These are phyloP conservation scores for Sphenopsis melanotis DNA, from an alignment of 2,797 vertebrate species.

Conservation along the genomic window DNA sequence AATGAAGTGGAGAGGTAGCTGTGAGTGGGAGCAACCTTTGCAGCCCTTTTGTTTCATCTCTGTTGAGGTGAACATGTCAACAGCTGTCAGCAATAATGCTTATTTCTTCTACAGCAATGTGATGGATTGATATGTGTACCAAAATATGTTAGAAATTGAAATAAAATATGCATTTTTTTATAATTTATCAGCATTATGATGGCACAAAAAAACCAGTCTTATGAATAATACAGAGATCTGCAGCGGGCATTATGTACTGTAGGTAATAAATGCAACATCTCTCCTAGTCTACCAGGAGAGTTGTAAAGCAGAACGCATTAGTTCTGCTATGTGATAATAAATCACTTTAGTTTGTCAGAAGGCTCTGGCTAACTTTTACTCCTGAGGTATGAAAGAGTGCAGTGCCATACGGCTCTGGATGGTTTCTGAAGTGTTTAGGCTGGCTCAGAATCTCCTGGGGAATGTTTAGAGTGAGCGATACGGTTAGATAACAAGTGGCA, in stretches of 20 bases:
- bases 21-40: slow-evolving; percentile 11
- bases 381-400: slow-evolving; percentile 77
- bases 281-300: slow-evolving; percentile 81
- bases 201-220: slow-evolving; percentile 84
- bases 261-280: slow-evolving; percentile 86
- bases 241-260: slow-evolving; percentile 79
- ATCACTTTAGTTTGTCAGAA: slow-evolving; percentile 86
- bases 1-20: slow-evolving; percentile 36
- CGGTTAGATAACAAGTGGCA: slow-evolving; percentile 83
- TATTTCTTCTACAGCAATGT: slow-evolving; percentile 56
- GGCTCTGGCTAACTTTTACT: slow-evolving; percentile 79
- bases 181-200: slow-evolving; percentile 87
- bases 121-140: slow-evolving; percentile 80
- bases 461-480: slow-evolving; percentile 81
- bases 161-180: slow-evolving; percentile 87
- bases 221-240: slow-evolving; percentile 92
- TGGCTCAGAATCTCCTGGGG: slow-evolving; percentile 77
- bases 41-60: slow-evolving; percentile 62
- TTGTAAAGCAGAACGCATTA: slow-evolving; percentile 87
- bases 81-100: slow-evolving; percentile 60
- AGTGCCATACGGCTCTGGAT: slow-evolving; percentile 79
- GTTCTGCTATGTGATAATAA: slow-evolving; percentile 85
- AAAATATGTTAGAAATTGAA: slow-evolving; percentile 85
- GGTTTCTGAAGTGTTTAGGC: slow-evolving; percentile 75
- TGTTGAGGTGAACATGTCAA: slow-evolving; percentile 65